These are phyloP conservation scores for Dysmachus trigonus DNA, from an alignment of 2,888 invertebrate genomes.

Conservation along the genomic window DNA sequence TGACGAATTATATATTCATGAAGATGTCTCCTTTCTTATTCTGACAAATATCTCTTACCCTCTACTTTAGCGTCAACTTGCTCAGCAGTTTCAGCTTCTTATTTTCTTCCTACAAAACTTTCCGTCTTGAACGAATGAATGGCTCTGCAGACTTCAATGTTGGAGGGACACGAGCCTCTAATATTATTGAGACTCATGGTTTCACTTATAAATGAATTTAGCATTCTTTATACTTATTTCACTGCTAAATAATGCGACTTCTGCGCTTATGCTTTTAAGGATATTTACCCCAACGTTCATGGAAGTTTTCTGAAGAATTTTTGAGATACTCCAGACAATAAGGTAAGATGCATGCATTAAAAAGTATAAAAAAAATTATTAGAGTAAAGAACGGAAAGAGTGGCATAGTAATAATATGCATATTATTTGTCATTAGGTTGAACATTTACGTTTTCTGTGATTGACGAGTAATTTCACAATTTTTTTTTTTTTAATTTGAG, in stretches of 20 bases:
- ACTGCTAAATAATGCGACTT: neutral
- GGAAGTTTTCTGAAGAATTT: neutral
- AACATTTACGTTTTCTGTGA: too few species aligned
- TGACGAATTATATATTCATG: conserved; percentile 43
- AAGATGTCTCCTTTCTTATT: conserved; percentile 38
- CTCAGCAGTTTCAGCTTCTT: neutral
- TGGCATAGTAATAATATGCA: too few species aligned
- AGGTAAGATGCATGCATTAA: neutral
- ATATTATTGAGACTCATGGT: neutral
- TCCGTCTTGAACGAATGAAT: neutral
- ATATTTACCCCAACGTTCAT: neutral
- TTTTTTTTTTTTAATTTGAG: too few species aligned
- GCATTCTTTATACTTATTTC: neutral
- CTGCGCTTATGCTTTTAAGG: neutral
- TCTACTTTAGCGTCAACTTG: neutral
- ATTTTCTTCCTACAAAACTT: neutral
- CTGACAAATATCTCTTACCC: conserved; percentile 25
- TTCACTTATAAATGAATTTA: neutral
- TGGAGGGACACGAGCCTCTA: neutral
- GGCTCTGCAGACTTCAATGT: neutral
- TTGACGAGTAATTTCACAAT: too few species aligned
- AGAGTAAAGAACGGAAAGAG: too few species aligned
- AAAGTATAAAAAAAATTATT: too few species aligned
- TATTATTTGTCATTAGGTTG: too few species aligned
- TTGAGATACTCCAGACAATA: neutral